Conservation (phyloP, 2,113 vertebrate genomes). For the Tor tambroides region DNA sequence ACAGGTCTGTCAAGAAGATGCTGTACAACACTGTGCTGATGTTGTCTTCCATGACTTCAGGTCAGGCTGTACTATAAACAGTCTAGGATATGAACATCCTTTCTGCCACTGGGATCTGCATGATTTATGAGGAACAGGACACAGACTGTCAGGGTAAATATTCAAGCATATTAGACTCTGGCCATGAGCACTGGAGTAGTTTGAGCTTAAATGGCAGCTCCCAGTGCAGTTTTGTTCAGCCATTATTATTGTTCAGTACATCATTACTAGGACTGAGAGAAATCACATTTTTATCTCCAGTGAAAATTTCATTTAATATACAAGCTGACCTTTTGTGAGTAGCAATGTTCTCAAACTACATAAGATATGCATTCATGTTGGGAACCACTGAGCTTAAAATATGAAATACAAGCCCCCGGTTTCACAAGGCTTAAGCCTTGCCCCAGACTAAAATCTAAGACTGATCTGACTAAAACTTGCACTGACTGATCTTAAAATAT, state of each 20-base stretch:
- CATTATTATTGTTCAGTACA: background rate
- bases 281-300: background rate
- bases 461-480: too few relatives aligned
- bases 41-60: background rate
- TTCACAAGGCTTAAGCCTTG: too few relatives aligned
- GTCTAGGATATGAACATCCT: background rate
- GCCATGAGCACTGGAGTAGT: background rate
- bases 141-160: background rate
- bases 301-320: background rate
- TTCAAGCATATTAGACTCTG: background rate
- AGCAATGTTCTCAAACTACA: background rate
- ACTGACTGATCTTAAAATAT: too few relatives aligned
- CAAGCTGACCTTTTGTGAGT: background rate
- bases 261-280: background rate
- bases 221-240: background rate
- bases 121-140: background rate
- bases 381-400: background rate
- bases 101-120: conserved; percentile 6
- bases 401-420: background rate
- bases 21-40: background rate
- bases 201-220: background rate
- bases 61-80: conserved; percentile 4
- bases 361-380: background rate
- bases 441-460: too few relatives aligned
- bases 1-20: background rate